Conservation (phyloP, 2,888 invertebrate species). For the Leucophenga maculata region DNA sequence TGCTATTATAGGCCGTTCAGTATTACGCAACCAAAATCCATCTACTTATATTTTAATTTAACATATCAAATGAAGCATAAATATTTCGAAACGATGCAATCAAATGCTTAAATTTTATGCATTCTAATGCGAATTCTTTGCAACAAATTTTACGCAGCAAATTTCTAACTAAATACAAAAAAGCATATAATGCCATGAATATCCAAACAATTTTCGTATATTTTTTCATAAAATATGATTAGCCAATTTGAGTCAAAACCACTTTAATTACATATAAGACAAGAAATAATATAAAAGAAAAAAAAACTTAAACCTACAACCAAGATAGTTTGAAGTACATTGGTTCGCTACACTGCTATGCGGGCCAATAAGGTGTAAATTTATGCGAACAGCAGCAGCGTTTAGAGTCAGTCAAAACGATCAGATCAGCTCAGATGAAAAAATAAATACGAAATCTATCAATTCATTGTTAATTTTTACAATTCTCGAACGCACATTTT, state of each 20-base stretch:
- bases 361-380: constrained; percentile 72
- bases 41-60: no score
- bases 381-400: constrained; percentile 50
- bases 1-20: no score
- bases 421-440: constrained; percentile 25
- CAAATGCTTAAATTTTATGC: not conserved
- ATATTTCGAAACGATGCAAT: no score
- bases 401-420: no score
- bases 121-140: not conserved
- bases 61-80: no score
- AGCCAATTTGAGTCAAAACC: constrained; percentile 64
- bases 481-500: constrained; percentile 54
- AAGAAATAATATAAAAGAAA: no score
- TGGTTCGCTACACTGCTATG: constrained; percentile 49
- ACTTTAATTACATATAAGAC: constrained; percentile 51
- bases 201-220: no score
- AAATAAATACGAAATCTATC: constrained; percentile 45
- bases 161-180: no score
- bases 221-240: constrained; percentile 52
- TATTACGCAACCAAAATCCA: no score
- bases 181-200: no score
- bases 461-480: constrained; percentile 57
- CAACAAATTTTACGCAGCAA: not conserved
- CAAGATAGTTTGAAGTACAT: not conserved
- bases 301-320: not conserved